Conservation (phyloP, 2,797 vertebrate genomes). For the Sardinella longiceps region DNA sequence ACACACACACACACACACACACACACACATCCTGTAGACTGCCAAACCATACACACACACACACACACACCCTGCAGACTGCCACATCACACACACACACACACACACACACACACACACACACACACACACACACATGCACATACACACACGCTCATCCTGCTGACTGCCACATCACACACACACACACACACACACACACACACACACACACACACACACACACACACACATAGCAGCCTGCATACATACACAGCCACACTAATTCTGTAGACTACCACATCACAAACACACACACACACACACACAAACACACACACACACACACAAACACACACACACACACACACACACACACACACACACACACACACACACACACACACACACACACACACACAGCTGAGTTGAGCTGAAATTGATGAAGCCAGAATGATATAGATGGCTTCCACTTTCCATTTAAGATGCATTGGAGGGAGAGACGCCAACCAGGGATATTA, state of each 20-base stretch:
- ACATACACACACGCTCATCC: too few species aligned
- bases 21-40: too few species aligned
- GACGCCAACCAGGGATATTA: neutral
- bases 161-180: conserved; percentile 30
- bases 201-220: conserved; percentile 37
- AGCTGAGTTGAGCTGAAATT: neutral
- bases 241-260: neutral
- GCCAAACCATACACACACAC: neutral
- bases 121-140: neutral
- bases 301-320: neutral
- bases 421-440: conserved; percentile 43
- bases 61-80: neutral
- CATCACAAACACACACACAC: neutral
- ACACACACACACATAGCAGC: conserved; percentile 19
- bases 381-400: neutral
- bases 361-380: neutral
- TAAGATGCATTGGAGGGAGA: conserved; percentile 35
- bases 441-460: conserved; percentile 35
- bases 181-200: conserved; percentile 37
- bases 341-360: neutral
- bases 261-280: neutral
- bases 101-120: neutral
- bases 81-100: neutral
- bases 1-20: neutral
- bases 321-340: too few species aligned